Evolutionary conservation across 2,113 vertebrate genomes (phyloP).

Genomic region (Penelope pileata): DNA sequence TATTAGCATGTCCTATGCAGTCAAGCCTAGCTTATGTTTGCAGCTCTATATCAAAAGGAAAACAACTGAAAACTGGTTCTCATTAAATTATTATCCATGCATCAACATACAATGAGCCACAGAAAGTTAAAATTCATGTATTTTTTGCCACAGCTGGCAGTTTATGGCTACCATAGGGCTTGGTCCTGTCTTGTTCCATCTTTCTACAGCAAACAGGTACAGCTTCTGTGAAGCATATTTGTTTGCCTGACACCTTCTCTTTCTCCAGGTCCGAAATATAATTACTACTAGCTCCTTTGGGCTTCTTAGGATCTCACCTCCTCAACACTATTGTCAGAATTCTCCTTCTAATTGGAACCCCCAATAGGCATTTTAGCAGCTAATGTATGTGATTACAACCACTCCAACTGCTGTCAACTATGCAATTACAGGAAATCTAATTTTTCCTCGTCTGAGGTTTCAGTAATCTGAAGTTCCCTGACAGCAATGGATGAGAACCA

Average conservation of each 20-base stretch:
- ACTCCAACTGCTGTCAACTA: background rate
- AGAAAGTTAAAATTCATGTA: background rate
- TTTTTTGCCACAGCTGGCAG: background rate
- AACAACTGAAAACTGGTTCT: conserved; percentile 10
- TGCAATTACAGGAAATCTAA: background rate
- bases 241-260: background rate
- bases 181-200: background rate
- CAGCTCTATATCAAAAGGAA: background rate
- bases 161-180: background rate
- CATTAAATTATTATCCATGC: conserved; percentile 12
- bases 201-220: background rate
- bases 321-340: background rate
- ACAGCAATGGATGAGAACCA: background rate
- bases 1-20: background rate
- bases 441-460: conserved; percentile 11
- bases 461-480: background rate
- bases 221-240: background rate
- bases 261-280: conserved; percentile 8
- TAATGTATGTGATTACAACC: conserved; percentile 9
- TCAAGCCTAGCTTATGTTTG: background rate
- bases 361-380: background rate
- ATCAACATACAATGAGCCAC: background rate
- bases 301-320: background rate
- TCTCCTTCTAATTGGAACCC: background rate
- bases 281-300: conserved; percentile 15